These are phyloP conservation scores for Gobio gobio DNA, from an alignment of 2,113 vertebrate genomes.

Conservation along the genomic window DNA sequence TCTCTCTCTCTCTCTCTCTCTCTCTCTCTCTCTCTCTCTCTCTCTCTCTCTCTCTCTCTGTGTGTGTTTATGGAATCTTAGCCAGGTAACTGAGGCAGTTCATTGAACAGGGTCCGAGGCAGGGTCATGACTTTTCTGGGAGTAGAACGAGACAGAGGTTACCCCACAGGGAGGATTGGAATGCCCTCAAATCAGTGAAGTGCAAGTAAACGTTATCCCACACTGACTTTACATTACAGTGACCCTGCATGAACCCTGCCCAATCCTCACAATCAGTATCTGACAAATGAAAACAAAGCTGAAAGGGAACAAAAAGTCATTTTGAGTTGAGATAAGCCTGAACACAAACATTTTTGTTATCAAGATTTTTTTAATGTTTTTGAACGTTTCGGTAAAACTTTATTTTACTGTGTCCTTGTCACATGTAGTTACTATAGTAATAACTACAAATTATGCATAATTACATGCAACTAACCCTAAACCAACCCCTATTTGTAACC, in stretches of 20 bases:
- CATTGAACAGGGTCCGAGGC: constrained; percentile 23
- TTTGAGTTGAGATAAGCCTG: not conserved
- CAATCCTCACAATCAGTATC: constrained; percentile 44
- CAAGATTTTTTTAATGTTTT: not conserved
- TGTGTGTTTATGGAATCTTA: constrained; percentile 25
- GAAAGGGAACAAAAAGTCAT: not conserved
- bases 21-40: too few species aligned
- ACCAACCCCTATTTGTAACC: too few species aligned
- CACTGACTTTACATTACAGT: constrained; percentile 65
- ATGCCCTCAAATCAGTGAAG: constrained; percentile 14
- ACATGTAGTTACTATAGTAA: too few species aligned
- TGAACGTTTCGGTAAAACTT: too few species aligned
- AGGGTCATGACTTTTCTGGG: constrained; percentile 21
- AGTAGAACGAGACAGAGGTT: constrained; percentile 16
- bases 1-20: not conserved
- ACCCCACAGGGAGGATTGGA: constrained; percentile 11
- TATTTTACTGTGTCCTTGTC: too few species aligned
- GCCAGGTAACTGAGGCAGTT: constrained; percentile 34
- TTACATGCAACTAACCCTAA: too few species aligned
- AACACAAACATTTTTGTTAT: not conserved
- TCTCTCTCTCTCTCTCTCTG: too few species aligned
- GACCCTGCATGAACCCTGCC: constrained; percentile 60
- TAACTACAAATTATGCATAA: too few species aligned
- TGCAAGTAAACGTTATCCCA: constrained; percentile 62
- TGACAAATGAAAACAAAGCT: not conserved